These are phyloP conservation scores for Semotilus atromaculatus DNA, from an alignment of 2,797 vertebrate species.

Conservation along the genomic window DNA sequence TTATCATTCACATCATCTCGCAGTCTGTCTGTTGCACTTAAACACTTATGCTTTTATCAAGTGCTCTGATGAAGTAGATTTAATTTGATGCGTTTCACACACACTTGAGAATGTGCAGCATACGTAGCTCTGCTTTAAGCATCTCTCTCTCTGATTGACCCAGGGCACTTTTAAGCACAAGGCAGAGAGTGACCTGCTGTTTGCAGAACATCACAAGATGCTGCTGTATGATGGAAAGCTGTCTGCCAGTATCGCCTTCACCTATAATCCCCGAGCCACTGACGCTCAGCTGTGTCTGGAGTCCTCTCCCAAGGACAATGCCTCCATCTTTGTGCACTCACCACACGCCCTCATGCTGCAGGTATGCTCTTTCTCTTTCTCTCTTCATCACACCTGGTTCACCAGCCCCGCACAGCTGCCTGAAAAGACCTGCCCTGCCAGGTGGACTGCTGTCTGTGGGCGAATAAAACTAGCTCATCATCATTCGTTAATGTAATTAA, in stretches of 20 bases:
- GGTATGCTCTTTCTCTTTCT: constrained; percentile 73
- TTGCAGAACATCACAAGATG: constrained; percentile 94
- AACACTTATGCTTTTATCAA: constrained; percentile 7
- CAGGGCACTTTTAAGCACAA: constrained; percentile 97
- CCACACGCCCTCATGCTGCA: constrained; percentile 99
- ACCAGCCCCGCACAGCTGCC: background rate
- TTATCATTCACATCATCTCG: background rate
- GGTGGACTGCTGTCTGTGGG: constrained; percentile 28
- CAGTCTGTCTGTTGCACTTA: background rate
- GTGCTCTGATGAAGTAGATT: background rate
- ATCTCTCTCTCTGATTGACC: constrained; percentile 28
- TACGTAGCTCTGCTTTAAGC: background rate
- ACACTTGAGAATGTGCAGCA: background rate
- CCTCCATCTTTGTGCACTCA: constrained; percentile 97
- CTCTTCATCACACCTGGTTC: constrained; percentile 10
- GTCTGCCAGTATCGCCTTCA: constrained; percentile 90
- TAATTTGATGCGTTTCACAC: background rate
- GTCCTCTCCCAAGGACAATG: constrained; percentile 96
- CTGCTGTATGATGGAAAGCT: constrained; percentile 96
- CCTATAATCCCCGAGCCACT: constrained; percentile 95
- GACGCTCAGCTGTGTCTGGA: constrained; percentile 98
- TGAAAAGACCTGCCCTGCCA: constrained; percentile 4
- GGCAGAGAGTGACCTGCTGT: constrained; percentile 96
- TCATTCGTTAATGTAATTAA: constrained; percentile 30
- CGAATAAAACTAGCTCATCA: constrained; percentile 22